phyloP scores from a whole-genome alignment of 2,113 vertebrate genomes.

The Scatophagus argus region DNA sequence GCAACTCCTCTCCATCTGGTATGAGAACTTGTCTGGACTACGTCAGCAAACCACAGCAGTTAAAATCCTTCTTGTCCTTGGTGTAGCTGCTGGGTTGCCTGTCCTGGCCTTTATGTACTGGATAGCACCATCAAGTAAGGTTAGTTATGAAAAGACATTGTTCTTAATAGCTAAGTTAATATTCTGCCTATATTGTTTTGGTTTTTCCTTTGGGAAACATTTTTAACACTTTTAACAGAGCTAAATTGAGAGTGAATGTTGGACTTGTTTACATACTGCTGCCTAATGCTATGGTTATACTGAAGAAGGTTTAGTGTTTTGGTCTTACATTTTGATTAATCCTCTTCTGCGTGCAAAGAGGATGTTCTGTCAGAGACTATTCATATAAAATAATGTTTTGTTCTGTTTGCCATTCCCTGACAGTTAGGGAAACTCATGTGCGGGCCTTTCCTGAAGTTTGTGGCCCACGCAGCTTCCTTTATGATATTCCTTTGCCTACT shows the following conservation, averaged over 20 bases:
- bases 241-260: not conserved
- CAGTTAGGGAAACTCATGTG: constrained; percentile 94
- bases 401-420: not conserved
- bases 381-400: not conserved
- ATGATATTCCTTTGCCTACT: constrained; percentile 94
- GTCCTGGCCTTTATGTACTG: constrained; percentile 91
- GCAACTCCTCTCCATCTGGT: constrained; percentile 97
- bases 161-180: not conserved
- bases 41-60: constrained; percentile 92
- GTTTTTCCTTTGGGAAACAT: not conserved
- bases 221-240: not conserved
- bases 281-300: not conserved
- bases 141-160: constrained; percentile 60
- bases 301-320: not conserved
- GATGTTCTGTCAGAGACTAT: not conserved
- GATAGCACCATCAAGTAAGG: constrained; percentile 97
- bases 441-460: constrained; percentile 97
- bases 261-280: too few relatives aligned
- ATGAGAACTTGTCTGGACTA: constrained; percentile 92
- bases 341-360: not conserved
- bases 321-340: not conserved
- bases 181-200: not conserved
- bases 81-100: constrained; percentile 89
- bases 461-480: constrained; percentile 96
- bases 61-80: constrained; percentile 93